Evolutionary conservation across 64 coral and sea anemone species (phyloP), one percentile per base, ranked within the genome.

Genomic region (Montipora sp.): DNA sequence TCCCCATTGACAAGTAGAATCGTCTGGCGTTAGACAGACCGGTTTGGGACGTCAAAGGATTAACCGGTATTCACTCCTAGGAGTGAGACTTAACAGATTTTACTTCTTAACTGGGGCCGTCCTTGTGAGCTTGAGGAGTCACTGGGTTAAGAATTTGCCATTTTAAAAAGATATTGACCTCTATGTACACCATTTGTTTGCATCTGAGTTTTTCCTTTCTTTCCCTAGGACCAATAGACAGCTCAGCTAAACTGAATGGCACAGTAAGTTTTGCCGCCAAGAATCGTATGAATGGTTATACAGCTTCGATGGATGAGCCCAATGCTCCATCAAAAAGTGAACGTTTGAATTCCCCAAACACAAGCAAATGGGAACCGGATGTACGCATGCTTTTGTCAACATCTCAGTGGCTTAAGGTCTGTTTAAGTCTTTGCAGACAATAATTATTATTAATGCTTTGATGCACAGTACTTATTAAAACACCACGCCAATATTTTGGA

Each of bases 391-490:
- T 98, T 60, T 55, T 98, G 36, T 98, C 95, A 10, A 98, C 95
- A 78, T 81, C 75, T 47, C 95, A 98, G 22, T 98, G 95, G 95
- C 95, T 98, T 8, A 98, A 94, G 95, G 95, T 98, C 74, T 5
- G 2, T 49, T 24, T 0, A 22, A 36, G 48, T 5, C 18, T 21
- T 15, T 71, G 3, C 53, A 36, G 36, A 36, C 36, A 36, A 36
- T 36, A 36, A 36, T 36, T 36, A 36, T 36, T 36, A 36, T 36
- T 36, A 36, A 36, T 36, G 36, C 36, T 36, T 36, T 2, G 36
- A 36, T 36, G 1, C 36, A 36, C 36, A 36, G 36, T 36, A 36
- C 36, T 36, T 36, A 27, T n/a, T n/a, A n/a, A n/a, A n/a, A n/a
- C n/a, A n/a, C n/a, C n/a, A n/a, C n/a, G n/a, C n/a, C n/a, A n/a